These are phyloP conservation scores for Sturnus vulgaris DNA, from an alignment of 2,113 vertebrate genomes.

Conservation along the genomic window DNA sequence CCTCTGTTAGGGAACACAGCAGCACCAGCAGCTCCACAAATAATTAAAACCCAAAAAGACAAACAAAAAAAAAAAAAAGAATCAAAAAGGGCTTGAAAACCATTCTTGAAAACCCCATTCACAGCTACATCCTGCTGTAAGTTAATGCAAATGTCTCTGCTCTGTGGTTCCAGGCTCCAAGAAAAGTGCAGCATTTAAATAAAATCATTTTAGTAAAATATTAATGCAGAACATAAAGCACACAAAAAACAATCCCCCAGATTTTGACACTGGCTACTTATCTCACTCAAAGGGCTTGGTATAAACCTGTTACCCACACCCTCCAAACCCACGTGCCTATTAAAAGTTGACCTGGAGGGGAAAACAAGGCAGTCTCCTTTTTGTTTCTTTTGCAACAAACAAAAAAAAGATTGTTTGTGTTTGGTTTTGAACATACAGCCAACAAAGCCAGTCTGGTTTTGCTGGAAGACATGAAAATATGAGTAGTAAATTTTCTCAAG, in stretches of 20 bases:
- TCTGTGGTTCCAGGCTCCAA: not conserved
- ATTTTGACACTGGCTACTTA: not conserved
- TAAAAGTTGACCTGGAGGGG: slow-evolving; percentile 11
- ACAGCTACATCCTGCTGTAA: not conserved
- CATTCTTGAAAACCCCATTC: not conserved
- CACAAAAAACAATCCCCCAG: not conserved
- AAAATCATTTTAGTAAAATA: not conserved
- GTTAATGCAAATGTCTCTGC: not conserved
- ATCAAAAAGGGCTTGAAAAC: not conserved
- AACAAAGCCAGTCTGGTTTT: slow-evolving; percentile 26
- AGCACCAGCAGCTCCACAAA: not conserved
- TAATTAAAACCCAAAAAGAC: not conserved
- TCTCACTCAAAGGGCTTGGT: not conserved
- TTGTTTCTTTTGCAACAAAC: not conserved
- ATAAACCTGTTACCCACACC: slow-evolving; percentile 8
- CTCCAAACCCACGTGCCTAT: slow-evolving; percentile 13
- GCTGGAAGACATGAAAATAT: slow-evolving; percentile 24
- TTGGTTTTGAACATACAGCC: not conserved
- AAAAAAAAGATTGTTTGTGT: not conserved
- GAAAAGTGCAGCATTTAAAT: not conserved
- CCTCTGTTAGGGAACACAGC: slow-evolving; percentile 22
- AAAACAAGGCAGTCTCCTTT: not conserved
- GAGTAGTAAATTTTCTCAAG: not conserved
- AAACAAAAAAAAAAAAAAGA: not conserved
- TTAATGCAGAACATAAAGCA: not conserved